Percentiles rank a stretch among this genome's conserved stretches.
Conservation (phyloP, 2,113 vertebrate species). For the Tachuris rubrigastra region DNA sequence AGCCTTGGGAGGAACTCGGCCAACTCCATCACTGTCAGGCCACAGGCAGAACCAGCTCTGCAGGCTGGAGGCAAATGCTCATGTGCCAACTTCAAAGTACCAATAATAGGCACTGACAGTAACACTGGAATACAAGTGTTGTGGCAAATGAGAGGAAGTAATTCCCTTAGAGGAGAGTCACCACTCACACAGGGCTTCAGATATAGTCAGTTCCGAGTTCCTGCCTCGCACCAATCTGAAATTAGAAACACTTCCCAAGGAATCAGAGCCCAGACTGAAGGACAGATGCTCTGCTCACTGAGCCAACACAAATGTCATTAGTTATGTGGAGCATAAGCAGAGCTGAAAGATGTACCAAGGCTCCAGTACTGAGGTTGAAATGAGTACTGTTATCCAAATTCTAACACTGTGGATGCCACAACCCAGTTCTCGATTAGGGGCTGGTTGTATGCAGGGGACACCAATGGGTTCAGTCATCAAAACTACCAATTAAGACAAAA, state of each 20-base stretch:
- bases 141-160: background rate
- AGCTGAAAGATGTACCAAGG: background rate
- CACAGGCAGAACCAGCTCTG: background rate
- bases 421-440: background rate
- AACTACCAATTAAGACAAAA: background rate
- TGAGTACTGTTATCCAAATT: background rate
- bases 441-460: background rate
- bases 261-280: background rate
- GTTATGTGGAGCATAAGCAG: background rate
- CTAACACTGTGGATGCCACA: background rate
- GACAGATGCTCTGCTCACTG: background rate
- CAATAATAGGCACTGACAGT: background rate
- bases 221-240: background rate
- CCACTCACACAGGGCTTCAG: background rate
- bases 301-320: background rate
- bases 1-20: background rate
- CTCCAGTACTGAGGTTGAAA: background rate
- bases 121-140: background rate
- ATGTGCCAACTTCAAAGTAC: background rate
- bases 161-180: background rate
- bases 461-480: background rate
- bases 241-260: background rate
- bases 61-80: background rate
- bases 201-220: background rate
- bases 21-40: background rate